Evolutionary conservation across 2,113 vertebrate species (phyloP), one percentile per base, ranked within the genome.

Genomic region (Phasianus colchicus): DNA sequence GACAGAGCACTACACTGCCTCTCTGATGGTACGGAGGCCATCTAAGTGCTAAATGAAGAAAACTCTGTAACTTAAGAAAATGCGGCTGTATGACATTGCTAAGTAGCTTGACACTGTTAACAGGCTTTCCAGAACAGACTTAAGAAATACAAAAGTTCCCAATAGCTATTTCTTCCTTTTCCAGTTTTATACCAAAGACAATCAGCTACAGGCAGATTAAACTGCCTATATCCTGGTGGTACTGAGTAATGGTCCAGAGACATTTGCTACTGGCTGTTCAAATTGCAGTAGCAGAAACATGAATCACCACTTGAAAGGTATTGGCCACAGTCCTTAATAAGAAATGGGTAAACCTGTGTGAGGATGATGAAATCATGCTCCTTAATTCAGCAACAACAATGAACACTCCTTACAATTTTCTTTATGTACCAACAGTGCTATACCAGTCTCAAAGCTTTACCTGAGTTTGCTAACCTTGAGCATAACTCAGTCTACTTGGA

Each of bases 51-150:
- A 86, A 69, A 71, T 22, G 73, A 42, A 48, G 47, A 88, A 94
- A 94, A 27, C 5, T 3, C 14, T 92, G 61, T 83, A 11, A 2
- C 57, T 55, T 87, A 79, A 67, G 77, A 89, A 43, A 77, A 58
- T 61, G 48, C n/a, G 10, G 32, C 42, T 96, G 69, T 93, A 77
- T 61, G 83, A 95, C 69, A 79, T 36, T 85, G 17, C 52, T 43
- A 16, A 66, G 86, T 72, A 92, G 94, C 93, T 58, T 86, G 21
- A 48, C 50, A 74, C 45, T 88, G 32, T 90, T 94, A 93, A 89
- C 58, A 87, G 55, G 52, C 30, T 92, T 95, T 69, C 72, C 1
- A 5, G 57, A 69, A 86, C 36, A 75, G 71, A 63, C 2, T 52
- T 92, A 66, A 5, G 9, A 74, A 92, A 81, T 72, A 15, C 38